A percentile compares a stretch with the other conserved stretches of the same genome.
phyloP scores from a whole-genome alignment of 2,888 invertebrate species.

The Pandemis heparana region DNA sequence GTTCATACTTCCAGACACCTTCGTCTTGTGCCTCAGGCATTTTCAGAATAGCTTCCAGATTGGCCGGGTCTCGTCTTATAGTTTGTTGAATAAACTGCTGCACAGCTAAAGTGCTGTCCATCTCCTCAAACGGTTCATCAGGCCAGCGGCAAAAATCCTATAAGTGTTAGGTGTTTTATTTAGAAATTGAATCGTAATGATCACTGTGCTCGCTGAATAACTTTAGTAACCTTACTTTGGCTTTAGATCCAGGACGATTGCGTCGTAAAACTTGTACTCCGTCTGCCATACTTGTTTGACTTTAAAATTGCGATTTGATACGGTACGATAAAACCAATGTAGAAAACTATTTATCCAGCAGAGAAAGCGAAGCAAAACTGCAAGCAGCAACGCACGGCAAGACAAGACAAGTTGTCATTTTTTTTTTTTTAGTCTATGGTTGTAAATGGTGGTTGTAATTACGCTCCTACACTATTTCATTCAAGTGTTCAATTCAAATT shows the following conservation, averaged over 20 bases:
- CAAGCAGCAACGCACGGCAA: neutral
- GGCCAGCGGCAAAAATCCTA: slow-evolving; percentile 99
- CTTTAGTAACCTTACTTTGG: slow-evolving; percentile 87
- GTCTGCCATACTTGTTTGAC: slow-evolving; percentile 89
- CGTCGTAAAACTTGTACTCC: slow-evolving; percentile 92
- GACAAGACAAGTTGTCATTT: no score
- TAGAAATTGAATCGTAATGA: neutral
- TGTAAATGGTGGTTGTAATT: no score
- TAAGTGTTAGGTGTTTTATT: slow-evolving; percentile 44
- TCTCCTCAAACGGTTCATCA: slow-evolving; percentile 99
- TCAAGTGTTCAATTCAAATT: no score
- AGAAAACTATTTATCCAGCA: neutral
- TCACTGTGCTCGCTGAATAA: neutral
- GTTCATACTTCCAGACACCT: slow-evolving; percentile 99
- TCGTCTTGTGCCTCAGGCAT: slow-evolving; percentile 99
- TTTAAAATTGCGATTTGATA: neutral
- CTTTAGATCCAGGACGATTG: slow-evolving; percentile 96
- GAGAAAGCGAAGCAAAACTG: neutral
- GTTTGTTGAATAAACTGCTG: slow-evolving; percentile 99
- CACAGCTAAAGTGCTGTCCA: slow-evolving; percentile 99
- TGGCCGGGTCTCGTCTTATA: slow-evolving; percentile 96
- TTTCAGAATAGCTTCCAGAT: slow-evolving; percentile 96
- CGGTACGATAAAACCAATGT: neutral
- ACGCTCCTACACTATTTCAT: no score
- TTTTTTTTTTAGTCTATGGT: no score